phyloP scores from a whole-genome alignment of 2,113 vertebrate species.

The Heteronetta atricapilla region DNA sequence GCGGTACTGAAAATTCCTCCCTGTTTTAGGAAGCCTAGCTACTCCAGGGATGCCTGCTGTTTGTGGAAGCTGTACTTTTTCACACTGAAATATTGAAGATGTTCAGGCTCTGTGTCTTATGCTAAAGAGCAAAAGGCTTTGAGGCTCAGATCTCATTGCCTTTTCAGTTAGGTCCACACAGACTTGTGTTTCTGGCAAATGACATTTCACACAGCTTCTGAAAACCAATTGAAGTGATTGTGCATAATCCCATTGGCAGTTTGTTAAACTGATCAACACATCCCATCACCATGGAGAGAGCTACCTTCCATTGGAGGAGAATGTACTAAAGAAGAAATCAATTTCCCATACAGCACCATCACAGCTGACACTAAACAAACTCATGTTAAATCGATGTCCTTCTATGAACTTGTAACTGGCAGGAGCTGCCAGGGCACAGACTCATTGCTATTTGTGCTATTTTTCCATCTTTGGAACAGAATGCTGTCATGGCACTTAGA shows the following conservation, averaged over 20 bases:
- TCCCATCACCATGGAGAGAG: not conserved
- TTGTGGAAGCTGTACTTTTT: not conserved
- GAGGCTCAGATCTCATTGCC: not conserved
- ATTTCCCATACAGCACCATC: not conserved
- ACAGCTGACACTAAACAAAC: not conserved
- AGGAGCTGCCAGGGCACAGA: not conserved
- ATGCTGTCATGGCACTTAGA: not conserved
- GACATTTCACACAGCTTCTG: not conserved
- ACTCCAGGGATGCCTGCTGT: not conserved
- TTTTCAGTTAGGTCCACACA: not conserved
- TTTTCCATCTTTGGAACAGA: slow-evolving; percentile 20
- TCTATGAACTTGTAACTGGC: not conserved
- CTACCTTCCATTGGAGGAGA: not conserved
- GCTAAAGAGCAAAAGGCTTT: not conserved
- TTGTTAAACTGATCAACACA: not conserved
- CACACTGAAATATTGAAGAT: not conserved
- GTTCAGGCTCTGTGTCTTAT: not conserved
- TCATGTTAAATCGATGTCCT: not conserved
- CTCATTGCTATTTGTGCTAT: not conserved
- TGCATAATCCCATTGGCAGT: not conserved
- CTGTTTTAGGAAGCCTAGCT: not conserved
- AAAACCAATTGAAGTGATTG: not conserved
- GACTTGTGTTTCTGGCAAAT: not conserved
- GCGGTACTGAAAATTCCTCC: not conserved
- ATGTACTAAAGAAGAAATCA: slow-evolving; percentile 9